Percentiles rank a stretch among this genome's conserved stretches.
These are phyloP conservation scores for Apamea epomidion DNA, from an alignment of 2,888 invertebrate genomes.

Conservation along the genomic window DNA sequence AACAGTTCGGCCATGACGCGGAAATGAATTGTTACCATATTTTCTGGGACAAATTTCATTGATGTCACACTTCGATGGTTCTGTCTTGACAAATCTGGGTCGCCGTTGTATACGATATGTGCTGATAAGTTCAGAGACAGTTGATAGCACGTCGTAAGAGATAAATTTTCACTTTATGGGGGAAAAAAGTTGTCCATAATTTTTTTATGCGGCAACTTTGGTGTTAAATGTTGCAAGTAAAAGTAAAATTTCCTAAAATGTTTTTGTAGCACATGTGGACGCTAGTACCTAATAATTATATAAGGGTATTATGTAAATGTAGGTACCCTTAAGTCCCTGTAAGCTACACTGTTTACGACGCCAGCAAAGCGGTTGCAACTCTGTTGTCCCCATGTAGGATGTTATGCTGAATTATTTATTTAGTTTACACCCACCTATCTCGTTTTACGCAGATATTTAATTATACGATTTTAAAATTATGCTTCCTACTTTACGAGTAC, in stretches of 20 bases:
- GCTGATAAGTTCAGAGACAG: slow-evolving; percentile 50
- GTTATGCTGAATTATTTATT: slow-evolving; percentile 57
- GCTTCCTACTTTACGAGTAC: slow-evolving; percentile 6
- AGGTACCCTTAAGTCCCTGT: slow-evolving; percentile 60
- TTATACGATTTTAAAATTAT: slow-evolving; percentile 38
- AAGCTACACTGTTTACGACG: slow-evolving; percentile 59
- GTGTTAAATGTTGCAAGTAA: slow-evolving; percentile 20
- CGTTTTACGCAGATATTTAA: slow-evolving; percentile 30
- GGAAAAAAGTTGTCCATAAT: slow-evolving; percentile 24
- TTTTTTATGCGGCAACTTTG: slow-evolving; percentile 45
- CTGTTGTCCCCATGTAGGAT: slow-evolving; percentile 49
- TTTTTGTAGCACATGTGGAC: slow-evolving; percentile 43
- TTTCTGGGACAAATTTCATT: slow-evolving; percentile 63
- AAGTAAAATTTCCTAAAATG: slow-evolving; percentile 25
- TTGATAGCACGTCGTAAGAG: slow-evolving; percentile 27
- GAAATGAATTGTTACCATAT: slow-evolving; percentile 64
- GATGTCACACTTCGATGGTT: slow-evolving; percentile 54
- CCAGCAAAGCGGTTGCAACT: slow-evolving; percentile 58
- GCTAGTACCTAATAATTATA: slow-evolving; percentile 55
- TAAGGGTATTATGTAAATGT: slow-evolving; percentile 60
- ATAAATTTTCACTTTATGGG: slow-evolving; percentile 49
- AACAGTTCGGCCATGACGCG: slow-evolving; percentile 48
- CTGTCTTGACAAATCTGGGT: slow-evolving; percentile 61
- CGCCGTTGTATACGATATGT: slow-evolving; percentile 56
- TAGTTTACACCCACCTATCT: slow-evolving; percentile 26